Conservation (phyloP, 2,888 invertebrate species). For the Macrostomum cliftonense region DNA sequence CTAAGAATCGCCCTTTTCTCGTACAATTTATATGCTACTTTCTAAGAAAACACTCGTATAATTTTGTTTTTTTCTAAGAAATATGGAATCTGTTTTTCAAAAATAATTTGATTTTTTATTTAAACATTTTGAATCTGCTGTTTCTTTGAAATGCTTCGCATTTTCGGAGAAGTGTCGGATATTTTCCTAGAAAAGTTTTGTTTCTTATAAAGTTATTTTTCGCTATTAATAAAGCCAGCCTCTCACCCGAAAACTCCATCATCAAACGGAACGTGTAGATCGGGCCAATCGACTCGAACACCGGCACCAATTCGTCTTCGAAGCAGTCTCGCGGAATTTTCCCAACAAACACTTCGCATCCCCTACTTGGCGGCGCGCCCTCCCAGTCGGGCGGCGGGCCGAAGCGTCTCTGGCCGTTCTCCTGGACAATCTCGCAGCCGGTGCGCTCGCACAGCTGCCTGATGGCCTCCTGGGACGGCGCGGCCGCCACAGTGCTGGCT, state of each 20-base stretch:
- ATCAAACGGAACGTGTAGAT: constrained; percentile 54
- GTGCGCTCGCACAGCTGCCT: constrained; percentile 35
- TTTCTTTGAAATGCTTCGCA: no score
- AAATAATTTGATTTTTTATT: no score
- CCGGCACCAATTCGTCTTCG: constrained; percentile 52
- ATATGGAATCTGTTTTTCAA: no score
- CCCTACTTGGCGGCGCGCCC: constrained; percentile 43
- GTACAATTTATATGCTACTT: no score
- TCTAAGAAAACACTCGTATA: no score
- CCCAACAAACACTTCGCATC: constrained; percentile 47
- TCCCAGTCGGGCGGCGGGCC: constrained; percentile 43
- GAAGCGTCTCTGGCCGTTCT: constrained; percentile 58
- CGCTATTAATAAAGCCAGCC: not conserved
- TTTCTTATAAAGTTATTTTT: no score
- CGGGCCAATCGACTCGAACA: constrained; percentile 46
- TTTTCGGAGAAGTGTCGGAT: no score
- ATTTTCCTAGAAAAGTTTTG: no score
- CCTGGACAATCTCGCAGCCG: constrained; percentile 46
- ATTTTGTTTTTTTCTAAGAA: no score
- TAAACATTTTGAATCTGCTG: no score
- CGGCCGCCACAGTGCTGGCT: no score
- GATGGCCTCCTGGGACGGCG: constrained; percentile 22
- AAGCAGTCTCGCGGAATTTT: constrained; percentile 52
- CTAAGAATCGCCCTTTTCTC: no score
- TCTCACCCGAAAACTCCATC: constrained; percentile 45